Conservation (phyloP, 2,888 invertebrate species). For the Ichneumoninae sp. region DNA sequence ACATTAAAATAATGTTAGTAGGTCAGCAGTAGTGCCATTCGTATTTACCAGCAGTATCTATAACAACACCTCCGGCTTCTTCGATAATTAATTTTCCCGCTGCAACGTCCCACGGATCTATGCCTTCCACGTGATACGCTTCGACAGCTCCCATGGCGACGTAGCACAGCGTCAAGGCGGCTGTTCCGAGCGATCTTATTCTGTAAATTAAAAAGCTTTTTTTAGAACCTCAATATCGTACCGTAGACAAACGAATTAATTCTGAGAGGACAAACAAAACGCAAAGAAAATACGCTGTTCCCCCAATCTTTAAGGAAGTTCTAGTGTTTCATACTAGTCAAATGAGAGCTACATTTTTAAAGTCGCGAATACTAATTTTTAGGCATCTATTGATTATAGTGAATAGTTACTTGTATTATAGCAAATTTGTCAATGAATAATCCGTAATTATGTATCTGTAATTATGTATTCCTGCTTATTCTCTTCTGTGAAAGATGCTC, state of each 20-base stretch:
- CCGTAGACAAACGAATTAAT: not conserved
- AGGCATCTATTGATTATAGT: too few species aligned
- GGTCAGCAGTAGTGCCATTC: not conserved
- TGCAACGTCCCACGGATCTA: constrained; percentile 92
- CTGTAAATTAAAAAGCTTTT: constrained; percentile 64
- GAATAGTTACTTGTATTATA: too few species aligned
- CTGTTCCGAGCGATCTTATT: constrained; percentile 89
- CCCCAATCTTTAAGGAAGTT: too few species aligned
- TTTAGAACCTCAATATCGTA: constrained; percentile 5
- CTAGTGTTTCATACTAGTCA: too few species aligned
- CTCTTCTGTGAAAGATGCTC: too few species aligned
- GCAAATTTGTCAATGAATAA: too few species aligned
- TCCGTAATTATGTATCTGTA: too few species aligned
- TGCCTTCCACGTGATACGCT: constrained; percentile 90
- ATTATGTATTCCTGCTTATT: too few species aligned
- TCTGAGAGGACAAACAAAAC: not conserved
- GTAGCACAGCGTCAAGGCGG: constrained; percentile 89
- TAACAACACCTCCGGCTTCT: constrained; percentile 91
- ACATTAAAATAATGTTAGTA: not conserved
- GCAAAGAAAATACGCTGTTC: not conserved
- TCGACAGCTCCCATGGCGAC: constrained; percentile 90
- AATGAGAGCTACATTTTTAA: too few species aligned
- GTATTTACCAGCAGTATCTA: constrained; percentile 87
- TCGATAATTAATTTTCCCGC: constrained; percentile 90
- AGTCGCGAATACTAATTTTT: too few species aligned